phyloP scores from a whole-genome alignment of 2,113 vertebrate species.

The Leucosticte australis region DNA sequence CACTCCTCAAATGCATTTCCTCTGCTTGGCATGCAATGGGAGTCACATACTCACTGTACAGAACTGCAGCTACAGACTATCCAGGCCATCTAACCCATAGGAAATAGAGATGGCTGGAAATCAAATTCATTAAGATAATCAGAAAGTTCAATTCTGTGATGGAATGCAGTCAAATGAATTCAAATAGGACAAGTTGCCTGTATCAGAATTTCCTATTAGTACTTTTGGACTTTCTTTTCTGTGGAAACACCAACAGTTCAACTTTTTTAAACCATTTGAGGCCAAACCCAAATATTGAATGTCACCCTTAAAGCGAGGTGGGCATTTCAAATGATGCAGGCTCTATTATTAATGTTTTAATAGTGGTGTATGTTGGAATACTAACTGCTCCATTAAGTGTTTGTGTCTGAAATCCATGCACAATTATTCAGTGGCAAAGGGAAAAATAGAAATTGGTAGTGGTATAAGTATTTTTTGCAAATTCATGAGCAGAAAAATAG shows the following conservation, averaged over 20 bases:
- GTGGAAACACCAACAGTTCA: background rate
- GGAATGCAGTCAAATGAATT: background rate
- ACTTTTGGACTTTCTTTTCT: background rate
- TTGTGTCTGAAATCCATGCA: background rate
- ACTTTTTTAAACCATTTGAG: background rate
- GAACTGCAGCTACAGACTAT: background rate
- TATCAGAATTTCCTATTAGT: background rate
- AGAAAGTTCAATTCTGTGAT: background rate
- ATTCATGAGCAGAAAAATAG: constrained; percentile 16
- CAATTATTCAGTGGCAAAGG: background rate
- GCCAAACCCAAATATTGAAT: background rate
- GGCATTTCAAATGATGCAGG: background rate
- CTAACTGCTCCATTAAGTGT: background rate
- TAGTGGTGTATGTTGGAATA: background rate
- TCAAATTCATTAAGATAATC: background rate
- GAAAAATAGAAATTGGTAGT: background rate
- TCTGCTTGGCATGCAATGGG: background rate
- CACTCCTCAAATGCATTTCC: background rate
- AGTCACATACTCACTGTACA: background rate
- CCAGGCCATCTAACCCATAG: background rate
- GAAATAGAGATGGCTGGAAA: background rate
- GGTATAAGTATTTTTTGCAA: background rate
- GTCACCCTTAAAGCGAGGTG: background rate
- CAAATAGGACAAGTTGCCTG: background rate
- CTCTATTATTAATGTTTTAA: background rate